A percentile compares a stretch with the other conserved stretches of the same genome.
phyloP scores from a whole-genome alignment of 2,797 vertebrate genomes.

The Etheostoma nigrum region DNA sequence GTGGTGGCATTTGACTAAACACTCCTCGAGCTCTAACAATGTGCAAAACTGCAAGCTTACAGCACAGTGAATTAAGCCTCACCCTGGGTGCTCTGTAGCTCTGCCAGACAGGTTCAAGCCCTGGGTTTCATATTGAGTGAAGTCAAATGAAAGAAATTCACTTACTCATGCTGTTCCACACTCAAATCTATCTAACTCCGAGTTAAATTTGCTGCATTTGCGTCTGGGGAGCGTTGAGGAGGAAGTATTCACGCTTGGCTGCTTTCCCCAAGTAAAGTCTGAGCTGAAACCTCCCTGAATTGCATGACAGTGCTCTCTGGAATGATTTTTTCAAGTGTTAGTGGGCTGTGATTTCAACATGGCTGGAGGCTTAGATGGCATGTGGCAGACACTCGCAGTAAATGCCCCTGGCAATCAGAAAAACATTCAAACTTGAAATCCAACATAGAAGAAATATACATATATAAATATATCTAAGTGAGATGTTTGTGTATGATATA shows the following conservation, averaged over 20 bases:
- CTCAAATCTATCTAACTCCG: conserved; percentile 63
- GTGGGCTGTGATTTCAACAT: conserved; percentile 70
- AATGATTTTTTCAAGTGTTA: conserved; percentile 59
- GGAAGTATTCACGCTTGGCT: conserved; percentile 64
- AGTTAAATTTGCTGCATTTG: conserved; percentile 66
- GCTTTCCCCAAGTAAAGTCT: conserved; percentile 48
- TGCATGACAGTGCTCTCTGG: conserved; percentile 58
- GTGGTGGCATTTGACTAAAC: conserved; percentile 56
- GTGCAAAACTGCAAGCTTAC: conserved; percentile 49
- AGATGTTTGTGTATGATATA: conserved; percentile 85
- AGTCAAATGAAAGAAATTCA: conserved; percentile 77
- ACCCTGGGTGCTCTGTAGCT: conserved; percentile 50
- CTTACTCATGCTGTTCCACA: conserved; percentile 73
- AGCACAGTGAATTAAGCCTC: conserved; percentile 55
- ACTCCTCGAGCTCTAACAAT: conserved; percentile 45
- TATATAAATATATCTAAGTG: conserved; percentile 83
- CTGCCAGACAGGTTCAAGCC: conserved; percentile 64
- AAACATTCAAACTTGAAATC: conserved; percentile 79
- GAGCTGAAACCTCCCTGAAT: conserved; percentile 58
- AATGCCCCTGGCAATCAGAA: conserved; percentile 77
- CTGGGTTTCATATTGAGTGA: conserved; percentile 67
- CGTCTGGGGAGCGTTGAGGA: conserved; percentile 57
- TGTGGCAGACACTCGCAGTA: conserved; percentile 49
- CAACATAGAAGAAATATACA: conserved; percentile 75
- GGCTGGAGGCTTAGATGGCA: conserved; percentile 54